Percentiles rank a stretch among this genome's conserved stretches.
Conservation (phyloP, 2,797 vertebrate species). For the Tenualosa thibaudeaui region DNA sequence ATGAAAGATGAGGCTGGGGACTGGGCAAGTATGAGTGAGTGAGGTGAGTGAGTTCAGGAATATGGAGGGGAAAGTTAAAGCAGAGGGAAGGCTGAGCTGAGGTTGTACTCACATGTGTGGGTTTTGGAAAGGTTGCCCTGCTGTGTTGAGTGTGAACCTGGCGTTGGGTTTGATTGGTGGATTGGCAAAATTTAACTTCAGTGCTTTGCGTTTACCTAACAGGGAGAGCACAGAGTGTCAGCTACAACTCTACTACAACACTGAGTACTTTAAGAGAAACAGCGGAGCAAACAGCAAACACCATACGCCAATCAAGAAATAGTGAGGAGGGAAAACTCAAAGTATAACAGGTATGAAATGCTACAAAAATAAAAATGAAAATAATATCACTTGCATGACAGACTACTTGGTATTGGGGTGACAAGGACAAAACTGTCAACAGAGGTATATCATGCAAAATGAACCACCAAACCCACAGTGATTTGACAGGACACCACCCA, state of each 20-base stretch:
- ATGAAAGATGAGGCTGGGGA: background rate
- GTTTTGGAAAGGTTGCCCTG: constrained; percentile 90
- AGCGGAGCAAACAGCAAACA: background rate
- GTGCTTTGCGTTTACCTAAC: constrained; percentile 98
- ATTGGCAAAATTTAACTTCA: constrained; percentile 99
- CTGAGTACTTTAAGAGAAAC: background rate
- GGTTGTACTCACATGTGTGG: constrained; percentile 92
- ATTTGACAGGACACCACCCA: background rate
- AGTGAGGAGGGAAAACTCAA: background rate
- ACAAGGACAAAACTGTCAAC: constrained; percentile 15
- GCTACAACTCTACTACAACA: background rate
- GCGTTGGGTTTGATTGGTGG: constrained; percentile 93
- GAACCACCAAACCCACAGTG: constrained; percentile 15
- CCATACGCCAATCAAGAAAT: background rate
- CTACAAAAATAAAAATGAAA: background rate
- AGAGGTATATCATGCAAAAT: constrained; percentile 1
- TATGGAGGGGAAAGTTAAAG: too few species aligned
- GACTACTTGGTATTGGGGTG: constrained; percentile 21
- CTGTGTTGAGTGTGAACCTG: constrained; percentile 91
- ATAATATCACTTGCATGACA: background rate
- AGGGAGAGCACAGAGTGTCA: constrained; percentile 51
- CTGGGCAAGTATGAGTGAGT: background rate
- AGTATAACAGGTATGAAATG: background rate
- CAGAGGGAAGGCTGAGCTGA: background rate
- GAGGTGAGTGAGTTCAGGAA: background rate